Evolutionary conservation across 2,888 invertebrate genomes (phyloP).

Genomic region (Dicyrtoma fusca): DNA sequence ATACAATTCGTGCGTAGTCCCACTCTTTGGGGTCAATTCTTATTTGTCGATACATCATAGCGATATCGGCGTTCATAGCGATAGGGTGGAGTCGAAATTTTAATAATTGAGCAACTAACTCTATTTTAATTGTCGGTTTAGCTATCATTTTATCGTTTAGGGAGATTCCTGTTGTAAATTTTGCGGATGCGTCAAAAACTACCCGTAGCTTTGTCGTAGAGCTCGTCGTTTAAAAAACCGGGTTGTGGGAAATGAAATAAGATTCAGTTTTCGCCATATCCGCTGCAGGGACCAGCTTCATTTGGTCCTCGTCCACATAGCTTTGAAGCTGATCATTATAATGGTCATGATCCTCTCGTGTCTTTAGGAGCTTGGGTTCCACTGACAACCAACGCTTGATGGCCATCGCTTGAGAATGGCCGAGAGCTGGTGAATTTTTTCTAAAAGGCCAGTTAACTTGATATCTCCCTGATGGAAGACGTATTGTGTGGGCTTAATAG

Average conservation of each 20-base stretch:
- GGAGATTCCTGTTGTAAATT: conserved; percentile 49
- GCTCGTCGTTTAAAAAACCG: conserved; percentile 53
- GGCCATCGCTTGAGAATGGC: background rate
- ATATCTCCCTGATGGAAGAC: background rate
- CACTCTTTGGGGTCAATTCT: no score
- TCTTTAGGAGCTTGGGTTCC: background rate
- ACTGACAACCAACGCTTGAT: background rate
- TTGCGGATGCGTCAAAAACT: conserved; percentile 57
- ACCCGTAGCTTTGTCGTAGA: no score
- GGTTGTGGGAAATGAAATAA: conserved; percentile 57
- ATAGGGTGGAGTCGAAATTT: conserved; percentile 54
- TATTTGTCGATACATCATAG: conserved; percentile 58
- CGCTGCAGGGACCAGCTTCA: background rate
- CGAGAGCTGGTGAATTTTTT: background rate
- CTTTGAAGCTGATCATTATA: background rate
- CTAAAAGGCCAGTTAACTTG: background rate
- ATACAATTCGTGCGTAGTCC: no score
- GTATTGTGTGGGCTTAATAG: background rate
- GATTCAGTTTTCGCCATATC: no score
- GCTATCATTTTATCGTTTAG: conserved; percentile 56
- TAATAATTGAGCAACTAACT: conserved; percentile 53
- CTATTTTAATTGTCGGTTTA: conserved; percentile 56
- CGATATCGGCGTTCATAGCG: conserved; percentile 56
- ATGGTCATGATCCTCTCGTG: background rate
- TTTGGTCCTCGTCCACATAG: background rate